Conservation (phyloP, 1,140 invertebrate species). For the Zaprionus capensis region DNA sequence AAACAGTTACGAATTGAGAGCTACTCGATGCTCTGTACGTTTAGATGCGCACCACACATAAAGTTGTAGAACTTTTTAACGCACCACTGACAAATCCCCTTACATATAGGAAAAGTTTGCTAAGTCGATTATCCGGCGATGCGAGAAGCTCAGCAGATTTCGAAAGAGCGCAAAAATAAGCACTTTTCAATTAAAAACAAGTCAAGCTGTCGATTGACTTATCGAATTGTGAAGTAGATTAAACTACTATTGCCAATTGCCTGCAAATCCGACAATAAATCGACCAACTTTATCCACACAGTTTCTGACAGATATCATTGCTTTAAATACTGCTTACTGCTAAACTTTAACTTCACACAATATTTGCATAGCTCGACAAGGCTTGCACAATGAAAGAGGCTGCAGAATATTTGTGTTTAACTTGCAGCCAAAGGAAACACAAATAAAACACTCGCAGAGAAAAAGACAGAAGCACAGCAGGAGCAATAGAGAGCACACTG, state of each 20-base stretch:
- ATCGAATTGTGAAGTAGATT: background rate
- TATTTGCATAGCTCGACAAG: conserved; percentile 17
- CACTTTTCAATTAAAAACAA: conserved; percentile 30
- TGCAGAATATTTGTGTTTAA: conserved; percentile 30
- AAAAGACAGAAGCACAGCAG: background rate
- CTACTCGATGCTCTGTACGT: background rate
- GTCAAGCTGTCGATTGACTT: conserved; percentile 15
- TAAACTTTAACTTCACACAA: background rate
- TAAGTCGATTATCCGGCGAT: conserved; percentile 9
- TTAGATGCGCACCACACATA: background rate
- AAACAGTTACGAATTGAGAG: background rate
- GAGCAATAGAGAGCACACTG: background rate
- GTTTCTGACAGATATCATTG: background rate
- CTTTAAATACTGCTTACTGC: conserved; percentile 6
- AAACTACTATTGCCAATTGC: conserved; percentile 22
- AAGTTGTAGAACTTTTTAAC: conserved; percentile 3
- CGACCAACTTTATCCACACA: conserved; percentile 1
- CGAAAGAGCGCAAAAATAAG: conserved; percentile 1
- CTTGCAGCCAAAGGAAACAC: conserved; percentile 17
- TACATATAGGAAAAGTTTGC: conserved; percentile 18
- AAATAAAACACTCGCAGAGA: conserved; percentile 8
- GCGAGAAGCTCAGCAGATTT: conserved; percentile 2
- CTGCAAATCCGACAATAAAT: background rate
- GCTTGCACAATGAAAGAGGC: conserved; percentile 2
- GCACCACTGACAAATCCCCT: conserved; percentile 9